Percentiles rank a stretch among this genome's conserved stretches.
Evolutionary conservation across 2,888 invertebrate species (phyloP).

Genomic region (Temnothorax rugatulus): DNA sequence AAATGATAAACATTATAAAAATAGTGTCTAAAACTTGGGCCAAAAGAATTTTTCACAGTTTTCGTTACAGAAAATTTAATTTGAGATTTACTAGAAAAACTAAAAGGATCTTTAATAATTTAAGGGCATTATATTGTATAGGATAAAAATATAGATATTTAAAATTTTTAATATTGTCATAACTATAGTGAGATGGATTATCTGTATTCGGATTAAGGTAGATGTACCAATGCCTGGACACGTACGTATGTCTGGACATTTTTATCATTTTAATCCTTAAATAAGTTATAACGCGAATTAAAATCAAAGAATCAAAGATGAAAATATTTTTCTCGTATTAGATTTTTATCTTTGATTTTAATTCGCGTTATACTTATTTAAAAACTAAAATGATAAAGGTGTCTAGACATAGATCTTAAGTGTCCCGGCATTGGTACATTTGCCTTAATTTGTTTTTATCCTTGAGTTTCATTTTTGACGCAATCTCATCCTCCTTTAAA

Average conservation of each 20-base stretch:
- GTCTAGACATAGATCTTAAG: no score
- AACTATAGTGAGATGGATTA: background rate
- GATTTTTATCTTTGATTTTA: no score
- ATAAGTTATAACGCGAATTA: no score
- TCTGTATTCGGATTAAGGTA: background rate
- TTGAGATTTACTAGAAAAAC: background rate
- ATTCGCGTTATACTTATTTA: no score
- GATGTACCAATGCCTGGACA: no score
- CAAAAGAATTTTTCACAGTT: background rate
- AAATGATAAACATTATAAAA: background rate
- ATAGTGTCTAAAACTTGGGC: background rate
- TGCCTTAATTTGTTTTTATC: background rate
- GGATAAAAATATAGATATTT: background rate
- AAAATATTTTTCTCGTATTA: no score
- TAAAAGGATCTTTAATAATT: background rate
- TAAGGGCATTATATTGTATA: background rate
- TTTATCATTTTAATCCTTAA: no score
- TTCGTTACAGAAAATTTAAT: background rate
- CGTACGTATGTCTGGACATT: no score
- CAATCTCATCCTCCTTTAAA: constrained; percentile 6
- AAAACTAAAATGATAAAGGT: no score
- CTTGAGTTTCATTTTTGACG: background rate
- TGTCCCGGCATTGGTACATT: no score
- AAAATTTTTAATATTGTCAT: constrained; percentile 12
- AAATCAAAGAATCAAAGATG: no score